phyloP scores from a whole-genome alignment of 1,140 invertebrate species.

The Anadara kagoshimensis region DNA sequence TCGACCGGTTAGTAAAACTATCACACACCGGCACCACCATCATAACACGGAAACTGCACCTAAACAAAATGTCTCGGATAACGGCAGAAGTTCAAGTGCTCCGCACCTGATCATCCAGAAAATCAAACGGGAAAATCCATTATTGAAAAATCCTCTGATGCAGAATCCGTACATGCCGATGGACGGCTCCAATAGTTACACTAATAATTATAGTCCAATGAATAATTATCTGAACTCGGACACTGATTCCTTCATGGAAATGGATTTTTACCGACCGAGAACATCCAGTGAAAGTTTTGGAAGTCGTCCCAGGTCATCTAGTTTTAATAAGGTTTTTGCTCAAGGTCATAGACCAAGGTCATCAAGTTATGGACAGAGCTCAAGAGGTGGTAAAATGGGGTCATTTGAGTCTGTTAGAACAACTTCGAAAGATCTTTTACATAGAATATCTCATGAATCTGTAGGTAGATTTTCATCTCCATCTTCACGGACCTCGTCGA shows the following conservation, averaged over 20 bases:
- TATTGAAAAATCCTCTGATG: background rate
- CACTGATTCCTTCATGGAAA: conserved; percentile 67
- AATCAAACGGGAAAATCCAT: background rate
- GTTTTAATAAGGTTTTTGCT: conserved; percentile 56
- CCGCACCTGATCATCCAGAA: conserved; percentile 63
- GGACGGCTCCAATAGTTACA: conserved; percentile 41
- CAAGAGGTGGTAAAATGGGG: conserved; percentile 43
- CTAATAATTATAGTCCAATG: conserved; percentile 52
- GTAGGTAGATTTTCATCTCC: conserved; percentile 53
- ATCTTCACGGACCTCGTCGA: conserved; percentile 57
- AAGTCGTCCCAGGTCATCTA: conserved; percentile 62
- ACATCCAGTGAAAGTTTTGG: conserved; percentile 70
- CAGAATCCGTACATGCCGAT: conserved; percentile 22
- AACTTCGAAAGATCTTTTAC: conserved; percentile 49
- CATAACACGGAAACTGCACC: conserved; percentile 20
- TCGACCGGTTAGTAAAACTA: conserved; percentile 73
- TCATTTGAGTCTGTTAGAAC: conserved; percentile 54
- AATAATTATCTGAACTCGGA: conserved; percentile 58
- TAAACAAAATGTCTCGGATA: conserved; percentile 50
- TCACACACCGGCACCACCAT: conserved; percentile 33
- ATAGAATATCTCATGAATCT: conserved; percentile 55
- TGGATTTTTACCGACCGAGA: conserved; percentile 64
- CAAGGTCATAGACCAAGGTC: conserved; percentile 65
- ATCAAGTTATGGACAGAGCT: conserved; percentile 67
- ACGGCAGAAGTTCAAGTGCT: conserved; percentile 63